Base-by-base conservation (phyloP, 2,797 vertebrate species). In the Acridotheres tristis region DNA sequence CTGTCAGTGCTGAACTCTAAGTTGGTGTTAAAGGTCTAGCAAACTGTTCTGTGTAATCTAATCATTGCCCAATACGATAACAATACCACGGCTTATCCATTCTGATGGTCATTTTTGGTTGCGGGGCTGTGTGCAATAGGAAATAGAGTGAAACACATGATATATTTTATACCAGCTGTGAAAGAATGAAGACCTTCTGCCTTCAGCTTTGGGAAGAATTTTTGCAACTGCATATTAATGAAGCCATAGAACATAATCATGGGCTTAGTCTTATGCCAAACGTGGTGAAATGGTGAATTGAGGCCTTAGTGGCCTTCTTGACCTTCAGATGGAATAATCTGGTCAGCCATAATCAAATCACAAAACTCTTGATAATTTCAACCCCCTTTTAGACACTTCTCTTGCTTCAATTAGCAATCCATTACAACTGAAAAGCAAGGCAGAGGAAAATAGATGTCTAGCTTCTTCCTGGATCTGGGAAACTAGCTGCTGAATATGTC, bases 381-480 rank as follows among this genome's bases (percentile, higher is more conserved):
- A 27, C 13, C 25, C 22, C 21, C 8, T 82, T 95, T 90, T 93
- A 90, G 88, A 87, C 59, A 68, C 75, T 83, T 65, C 10, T 91
- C 88, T 87, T 43, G 21, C 95, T 96, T 97, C 94, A 97, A 91
- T 97, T 93, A 98, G 30, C 81, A 95, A 84, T 95, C 82, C 85
- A 88, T 94, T 87, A 92, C 91, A 96, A 92, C 80, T 74, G 72
- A 87, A 95, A 96, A 94, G 77, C 82, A 95, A 95, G 68, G 73
- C 65, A 88, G 57, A 78, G 27, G 13, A 71, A 88, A 34, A 88
- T 29, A 93, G 11, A 4, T 57, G 61, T 48, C 83, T 90, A 81
- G 32, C 13, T 93, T 27, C 22, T 94, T 93, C 50, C 50, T 34
- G 34, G 36, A 14, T 53, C 27, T 94, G 58, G 73, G 43, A 94